These are phyloP conservation scores for Pterocles gutturalis DNA, from an alignment of 2,113 vertebrate genomes.

Conservation along the genomic window DNA sequence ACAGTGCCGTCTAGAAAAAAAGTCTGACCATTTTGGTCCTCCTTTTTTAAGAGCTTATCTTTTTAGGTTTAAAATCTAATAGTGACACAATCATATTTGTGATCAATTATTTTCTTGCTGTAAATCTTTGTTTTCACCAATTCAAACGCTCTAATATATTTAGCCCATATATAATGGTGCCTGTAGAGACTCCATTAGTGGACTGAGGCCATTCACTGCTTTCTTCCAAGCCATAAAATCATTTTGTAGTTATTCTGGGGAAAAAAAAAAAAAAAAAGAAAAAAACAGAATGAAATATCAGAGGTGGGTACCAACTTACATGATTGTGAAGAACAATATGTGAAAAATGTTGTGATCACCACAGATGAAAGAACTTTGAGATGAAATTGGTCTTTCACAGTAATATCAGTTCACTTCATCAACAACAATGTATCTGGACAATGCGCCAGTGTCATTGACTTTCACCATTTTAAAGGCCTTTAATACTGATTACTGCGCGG, in stretches of 20 bases:
- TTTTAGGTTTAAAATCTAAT: neutral
- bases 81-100: neutral
- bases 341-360: slow-evolving; percentile 46
- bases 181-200: neutral
- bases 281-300: slow-evolving; percentile 21
- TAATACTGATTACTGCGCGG: slow-evolving; percentile 48
- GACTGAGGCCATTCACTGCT: slow-evolving; percentile 3
- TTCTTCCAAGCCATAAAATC: slow-evolving; percentile 22
- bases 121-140: neutral
- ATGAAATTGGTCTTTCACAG: slow-evolving; percentile 63
- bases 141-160: neutral
- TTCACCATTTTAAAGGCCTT: slow-evolving; percentile 62
- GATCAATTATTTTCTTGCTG: neutral
- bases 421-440: slow-evolving; percentile 53
- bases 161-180: neutral
- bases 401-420: slow-evolving; percentile 56
- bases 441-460: slow-evolving; percentile 41
- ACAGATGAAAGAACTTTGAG: slow-evolving; percentile 46
- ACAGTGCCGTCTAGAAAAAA: neutral
- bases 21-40: neutral
- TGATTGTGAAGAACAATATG: neutral
- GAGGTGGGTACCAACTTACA: neutral
- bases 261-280: neutral
- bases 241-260: neutral
- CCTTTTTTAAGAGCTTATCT: neutral